A percentile compares a stretch with the other conserved stretches of the same genome.
phyloP scores from a whole-genome alignment of 2,113 vertebrate genomes.

The Alethe castanea region DNA sequence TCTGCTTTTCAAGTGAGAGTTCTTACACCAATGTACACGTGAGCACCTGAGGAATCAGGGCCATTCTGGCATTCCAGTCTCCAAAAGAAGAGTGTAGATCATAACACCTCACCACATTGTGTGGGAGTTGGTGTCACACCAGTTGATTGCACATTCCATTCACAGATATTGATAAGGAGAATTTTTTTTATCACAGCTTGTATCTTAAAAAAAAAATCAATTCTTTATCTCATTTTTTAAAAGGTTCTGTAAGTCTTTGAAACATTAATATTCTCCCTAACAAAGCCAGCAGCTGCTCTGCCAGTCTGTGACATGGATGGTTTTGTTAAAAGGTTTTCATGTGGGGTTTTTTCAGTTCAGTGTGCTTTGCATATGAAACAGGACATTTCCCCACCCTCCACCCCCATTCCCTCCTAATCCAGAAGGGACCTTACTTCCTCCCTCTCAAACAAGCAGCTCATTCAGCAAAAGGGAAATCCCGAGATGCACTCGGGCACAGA shows the following conservation, averaged over 20 bases:
- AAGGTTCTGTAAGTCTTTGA: slow-evolving; percentile 3
- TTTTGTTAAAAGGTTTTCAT: slow-evolving; percentile 72
- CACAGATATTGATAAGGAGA: neutral
- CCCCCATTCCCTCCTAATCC: slow-evolving; percentile 68
- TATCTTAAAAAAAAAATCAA: neutral
- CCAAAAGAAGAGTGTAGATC: neutral
- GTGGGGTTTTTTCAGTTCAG: slow-evolving; percentile 31
- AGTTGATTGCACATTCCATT: neutral
- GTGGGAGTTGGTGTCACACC: neutral
- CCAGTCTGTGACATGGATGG: slow-evolving; percentile 66
- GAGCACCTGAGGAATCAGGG: neutral
- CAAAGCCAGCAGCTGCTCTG: slow-evolving; percentile 76
- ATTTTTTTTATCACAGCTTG: neutral
- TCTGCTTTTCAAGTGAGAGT: neutral
- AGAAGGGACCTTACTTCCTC: slow-evolving; percentile 84
- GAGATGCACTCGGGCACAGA: slow-evolving; percentile 66
- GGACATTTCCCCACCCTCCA: slow-evolving; percentile 73
- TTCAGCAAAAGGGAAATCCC: slow-evolving; percentile 84
- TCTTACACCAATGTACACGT: neutral
- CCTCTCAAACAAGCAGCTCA: slow-evolving; percentile 78
- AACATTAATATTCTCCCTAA: slow-evolving; percentile 67
- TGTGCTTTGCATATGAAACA: slow-evolving; percentile 81
- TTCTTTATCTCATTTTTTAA: slow-evolving; percentile 1
- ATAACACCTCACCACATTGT: neutral
- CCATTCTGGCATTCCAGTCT: neutral